phyloP scores from a whole-genome alignment of 2,113 vertebrate genomes.

The Steatornis caripensis region DNA sequence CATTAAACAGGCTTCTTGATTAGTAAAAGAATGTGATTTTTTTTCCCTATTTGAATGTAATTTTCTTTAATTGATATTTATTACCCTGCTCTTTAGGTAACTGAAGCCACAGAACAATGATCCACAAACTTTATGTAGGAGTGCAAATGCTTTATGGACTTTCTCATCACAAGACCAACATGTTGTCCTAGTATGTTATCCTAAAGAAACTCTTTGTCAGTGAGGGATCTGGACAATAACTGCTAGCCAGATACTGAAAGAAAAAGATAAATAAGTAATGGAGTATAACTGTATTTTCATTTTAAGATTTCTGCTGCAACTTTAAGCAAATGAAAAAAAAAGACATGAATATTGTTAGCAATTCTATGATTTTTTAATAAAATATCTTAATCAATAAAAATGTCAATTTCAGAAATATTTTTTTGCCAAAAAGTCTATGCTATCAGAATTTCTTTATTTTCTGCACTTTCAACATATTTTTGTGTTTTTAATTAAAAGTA shows the following conservation, averaged over 20 bases:
- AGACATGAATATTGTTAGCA: neutral
- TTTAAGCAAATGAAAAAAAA: neutral
- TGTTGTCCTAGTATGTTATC: neutral
- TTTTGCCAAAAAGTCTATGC: neutral
- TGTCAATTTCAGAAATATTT: neutral
- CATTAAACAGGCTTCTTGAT: fast-evolving
- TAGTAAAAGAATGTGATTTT: fast-evolving
- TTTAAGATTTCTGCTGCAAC: neutral
- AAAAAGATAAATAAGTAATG: neutral
- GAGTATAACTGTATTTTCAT: neutral
- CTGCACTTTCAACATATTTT: neutral
- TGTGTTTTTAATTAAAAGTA: neutral
- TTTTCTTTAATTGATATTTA: neutral
- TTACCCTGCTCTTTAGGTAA: neutral
- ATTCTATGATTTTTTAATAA: neutral
- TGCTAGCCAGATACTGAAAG: neutral
- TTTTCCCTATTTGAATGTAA: neutral
- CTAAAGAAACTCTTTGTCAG: neutral
- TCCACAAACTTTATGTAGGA: neutral
- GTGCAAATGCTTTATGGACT: neutral
- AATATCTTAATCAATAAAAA: neutral
- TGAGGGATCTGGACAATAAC: neutral
- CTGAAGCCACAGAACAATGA: neutral
- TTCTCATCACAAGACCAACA: neutral
- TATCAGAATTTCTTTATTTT: neutral